Percentiles rank a stretch among this genome's conserved stretches.
Conservation (phyloP, 2,888 invertebrate species). For the Orthosia incerta region DNA sequence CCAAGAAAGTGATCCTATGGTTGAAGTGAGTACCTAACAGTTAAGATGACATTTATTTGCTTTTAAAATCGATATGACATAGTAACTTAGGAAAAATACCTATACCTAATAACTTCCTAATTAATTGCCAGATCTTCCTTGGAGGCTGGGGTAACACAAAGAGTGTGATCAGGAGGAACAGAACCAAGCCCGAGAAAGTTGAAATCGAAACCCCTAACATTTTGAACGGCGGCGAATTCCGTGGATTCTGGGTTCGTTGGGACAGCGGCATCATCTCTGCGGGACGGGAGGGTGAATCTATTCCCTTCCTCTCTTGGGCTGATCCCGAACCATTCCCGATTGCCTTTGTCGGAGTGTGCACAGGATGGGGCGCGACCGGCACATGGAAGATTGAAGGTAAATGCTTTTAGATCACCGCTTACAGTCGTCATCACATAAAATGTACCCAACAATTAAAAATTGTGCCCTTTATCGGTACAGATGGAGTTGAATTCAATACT, state of each 20-base stretch:
- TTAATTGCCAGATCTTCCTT: slow-evolving; percentile 92
- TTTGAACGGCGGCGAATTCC: slow-evolving; percentile 93
- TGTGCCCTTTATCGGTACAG: slow-evolving; percentile 82
- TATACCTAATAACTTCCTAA: slow-evolving; percentile 7
- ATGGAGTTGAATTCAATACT: slow-evolving; percentile 90
- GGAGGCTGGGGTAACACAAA: slow-evolving; percentile 97
- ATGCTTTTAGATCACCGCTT: slow-evolving; percentile 17
- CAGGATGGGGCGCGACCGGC: slow-evolving; percentile 96
- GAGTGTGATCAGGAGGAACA: slow-evolving; percentile 95
- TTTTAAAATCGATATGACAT: background rate
- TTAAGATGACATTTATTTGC: background rate
- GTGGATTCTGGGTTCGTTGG: slow-evolving; percentile 97
- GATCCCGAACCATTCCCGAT: slow-evolving; percentile 94
- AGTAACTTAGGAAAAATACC: background rate
- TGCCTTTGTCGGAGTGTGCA: slow-evolving; percentile 95
- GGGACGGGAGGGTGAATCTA: slow-evolving; percentile 93
- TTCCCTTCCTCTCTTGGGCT: slow-evolving; percentile 94
- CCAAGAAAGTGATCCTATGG: slow-evolving; percentile 94
- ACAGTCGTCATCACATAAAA: slow-evolving; percentile 72
- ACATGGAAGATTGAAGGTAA: slow-evolving; percentile 96
- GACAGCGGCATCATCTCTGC: slow-evolving; percentile 93
- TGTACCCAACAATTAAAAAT: slow-evolving; percentile 87
- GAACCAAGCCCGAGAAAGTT: slow-evolving; percentile 94
- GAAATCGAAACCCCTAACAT: slow-evolving; percentile 94
- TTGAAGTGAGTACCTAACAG: slow-evolving; percentile 91